A percentile compares a stretch with the other conserved stretches of the same genome.
Conservation (phyloP, 23 tunicate genomes). For the Phallusia fumigata region DNA sequence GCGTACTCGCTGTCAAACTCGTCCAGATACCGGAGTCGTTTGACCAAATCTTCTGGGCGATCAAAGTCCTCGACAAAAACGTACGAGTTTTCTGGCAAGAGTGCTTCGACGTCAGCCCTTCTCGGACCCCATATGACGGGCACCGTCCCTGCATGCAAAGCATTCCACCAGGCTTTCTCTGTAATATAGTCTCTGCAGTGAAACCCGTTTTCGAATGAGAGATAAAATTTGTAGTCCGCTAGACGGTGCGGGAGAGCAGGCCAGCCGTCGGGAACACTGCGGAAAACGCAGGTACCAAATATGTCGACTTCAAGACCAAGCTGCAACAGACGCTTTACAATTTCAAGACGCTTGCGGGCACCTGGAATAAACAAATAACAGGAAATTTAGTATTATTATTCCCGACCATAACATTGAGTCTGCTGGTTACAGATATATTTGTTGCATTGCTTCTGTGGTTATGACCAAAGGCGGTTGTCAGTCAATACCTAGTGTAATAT, state of each 20-base stretch:
- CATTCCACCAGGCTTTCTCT: constrained; percentile 44
- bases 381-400: too few species aligned
- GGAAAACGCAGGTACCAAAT: constrained; percentile 22
- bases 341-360: neutral
- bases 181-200: constrained; percentile 62
- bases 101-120: constrained; percentile 29
- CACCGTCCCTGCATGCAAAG: constrained; percentile 34
- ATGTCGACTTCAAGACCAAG: constrained; percentile 26
- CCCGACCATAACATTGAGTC: too few species aligned
- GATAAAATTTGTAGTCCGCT: constrained; percentile 43
- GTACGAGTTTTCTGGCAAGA: constrained; percentile 26
- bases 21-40: constrained; percentile 18
- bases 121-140: constrained; percentile 57
- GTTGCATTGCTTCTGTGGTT: too few species aligned
- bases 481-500: too few species aligned
- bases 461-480: too few species aligned
- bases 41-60: constrained; percentile 6
- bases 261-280: constrained; percentile 30
- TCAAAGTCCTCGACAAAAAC: constrained; percentile 46
- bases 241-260: neutral
- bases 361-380: neutral
- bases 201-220: constrained; percentile 54
- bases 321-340: constrained; percentile 18
- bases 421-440: too few species aligned
- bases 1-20: constrained; percentile 14